phyloP scores from a whole-genome alignment of 2,113 vertebrate genomes.

The Callaeas wilsoni region DNA sequence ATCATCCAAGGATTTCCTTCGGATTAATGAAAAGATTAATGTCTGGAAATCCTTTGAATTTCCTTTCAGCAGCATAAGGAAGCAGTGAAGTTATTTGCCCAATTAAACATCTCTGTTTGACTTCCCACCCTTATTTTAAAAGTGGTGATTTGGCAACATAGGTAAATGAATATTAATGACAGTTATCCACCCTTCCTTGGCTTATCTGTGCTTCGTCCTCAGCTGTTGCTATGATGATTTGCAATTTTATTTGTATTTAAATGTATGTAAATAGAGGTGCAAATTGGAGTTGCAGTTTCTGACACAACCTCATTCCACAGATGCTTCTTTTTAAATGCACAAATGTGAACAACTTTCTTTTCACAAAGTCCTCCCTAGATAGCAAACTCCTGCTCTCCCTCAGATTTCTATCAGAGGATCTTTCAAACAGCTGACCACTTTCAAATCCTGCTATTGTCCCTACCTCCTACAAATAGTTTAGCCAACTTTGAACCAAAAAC shows the following conservation, averaged over 20 bases:
- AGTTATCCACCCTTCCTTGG: not conserved
- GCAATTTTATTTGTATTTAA: slow-evolving; percentile 18
- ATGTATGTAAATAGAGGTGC: not conserved
- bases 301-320: not conserved
- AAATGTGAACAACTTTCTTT: not conserved
- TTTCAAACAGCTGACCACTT: not conserved
- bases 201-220: not conserved
- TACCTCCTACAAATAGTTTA: slow-evolving; percentile 14
- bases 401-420: not conserved
- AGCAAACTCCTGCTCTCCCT: not conserved
- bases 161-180: not conserved
- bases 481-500: not conserved
- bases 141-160: not conserved
- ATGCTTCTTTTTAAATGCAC: not conserved
- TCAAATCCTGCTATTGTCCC: slow-evolving; percentile 4
- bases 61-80: not conserved
- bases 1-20: slow-evolving; percentile 24
- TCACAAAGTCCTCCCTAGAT: not conserved
- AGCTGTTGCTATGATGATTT: not conserved
- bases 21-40: slow-evolving; percentile 30
- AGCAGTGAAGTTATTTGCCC: not conserved
- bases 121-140: not conserved
- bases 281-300: not conserved
- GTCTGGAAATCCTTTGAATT: slow-evolving; percentile 13
- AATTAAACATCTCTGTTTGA: not conserved